phyloP scores from a whole-genome alignment of 1,140 invertebrate genomes.

The Periplaneta americana region DNA sequence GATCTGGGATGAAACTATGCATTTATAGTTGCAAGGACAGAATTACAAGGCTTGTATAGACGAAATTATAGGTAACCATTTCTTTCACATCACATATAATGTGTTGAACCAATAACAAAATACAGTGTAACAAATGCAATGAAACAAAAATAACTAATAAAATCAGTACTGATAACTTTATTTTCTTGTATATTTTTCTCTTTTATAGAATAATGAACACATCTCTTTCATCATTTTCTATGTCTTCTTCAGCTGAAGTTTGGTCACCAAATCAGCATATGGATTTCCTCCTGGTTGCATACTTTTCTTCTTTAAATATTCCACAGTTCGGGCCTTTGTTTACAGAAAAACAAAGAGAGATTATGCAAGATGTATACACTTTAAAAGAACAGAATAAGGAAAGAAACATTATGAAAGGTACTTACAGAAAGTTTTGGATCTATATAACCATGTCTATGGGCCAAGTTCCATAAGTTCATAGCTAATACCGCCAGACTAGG shows the following conservation, averaged over 20 bases:
- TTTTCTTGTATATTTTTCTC: too few relatives aligned
- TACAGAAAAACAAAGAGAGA: neutral
- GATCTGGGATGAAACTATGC: too few relatives aligned
- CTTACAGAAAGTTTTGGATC: conserved; percentile 46
- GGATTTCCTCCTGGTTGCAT: conserved; percentile 1
- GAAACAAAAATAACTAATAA: too few relatives aligned
- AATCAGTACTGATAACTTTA: too few relatives aligned
- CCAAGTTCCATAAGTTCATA: conserved; percentile 72
- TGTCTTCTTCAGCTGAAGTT: neutral
- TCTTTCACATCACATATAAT: too few relatives aligned
- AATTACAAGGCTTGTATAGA: too few relatives aligned
- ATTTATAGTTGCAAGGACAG: too few relatives aligned
- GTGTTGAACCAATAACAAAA: too few relatives aligned
- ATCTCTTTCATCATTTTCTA: neutral
- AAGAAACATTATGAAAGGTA: conserved; percentile 2
- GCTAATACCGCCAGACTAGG: conserved; percentile 55
- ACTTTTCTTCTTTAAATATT: conserved; percentile 22
- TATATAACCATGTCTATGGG: conserved; percentile 50
- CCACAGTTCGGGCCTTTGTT: conserved; percentile 16
- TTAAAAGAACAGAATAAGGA: conserved; percentile 2
- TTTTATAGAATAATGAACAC: too few relatives aligned
- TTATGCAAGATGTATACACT: neutral
- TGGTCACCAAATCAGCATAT: conserved; percentile 5
- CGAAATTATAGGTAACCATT: too few relatives aligned
- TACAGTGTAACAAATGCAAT: too few relatives aligned